Evolutionary conservation across 2,797 vertebrate species (phyloP).

Genomic region (Hippoglossus hippoglossus): DNA sequence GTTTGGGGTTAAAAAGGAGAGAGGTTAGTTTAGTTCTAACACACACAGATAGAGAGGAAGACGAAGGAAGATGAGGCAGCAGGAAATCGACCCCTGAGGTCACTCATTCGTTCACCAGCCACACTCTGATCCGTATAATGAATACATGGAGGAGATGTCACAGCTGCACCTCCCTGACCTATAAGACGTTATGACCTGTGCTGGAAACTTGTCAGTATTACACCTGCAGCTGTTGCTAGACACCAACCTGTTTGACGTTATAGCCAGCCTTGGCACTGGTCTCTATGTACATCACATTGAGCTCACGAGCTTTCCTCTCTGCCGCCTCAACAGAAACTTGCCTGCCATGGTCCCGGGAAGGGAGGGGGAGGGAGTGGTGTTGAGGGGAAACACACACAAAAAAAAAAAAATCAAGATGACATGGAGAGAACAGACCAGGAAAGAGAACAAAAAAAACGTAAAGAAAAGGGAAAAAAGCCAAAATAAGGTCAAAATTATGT

Average conservation of each 20-base stretch:
- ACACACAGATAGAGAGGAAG: conserved; percentile 53
- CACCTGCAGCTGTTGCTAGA: conserved; percentile 56
- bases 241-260: conserved; percentile 88
- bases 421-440: conserved; percentile 62
- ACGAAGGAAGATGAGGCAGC: conserved; percentile 58
- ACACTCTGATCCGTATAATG: conserved; percentile 44
- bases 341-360: conserved; percentile 81
- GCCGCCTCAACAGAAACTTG: conserved; percentile 89
- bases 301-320: conserved; percentile 87
- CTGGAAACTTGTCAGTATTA: conserved; percentile 42
- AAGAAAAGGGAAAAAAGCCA: conserved; percentile 33
- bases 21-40: conserved; percentile 80
- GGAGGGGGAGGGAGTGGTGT: conserved; percentile 56
- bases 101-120: conserved; percentile 48
- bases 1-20: conserved; percentile 60
- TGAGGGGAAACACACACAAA: conserved; percentile 62
- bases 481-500: conserved; percentile 63
- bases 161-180: conserved; percentile 37
- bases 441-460: conserved; percentile 51
- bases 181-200: conserved; percentile 27
- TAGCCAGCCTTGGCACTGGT: conserved; percentile 88
- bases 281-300: conserved; percentile 91
- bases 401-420: conserved; percentile 68
- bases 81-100: conserved; percentile 49
- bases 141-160: conserved; percentile 26